Evolutionary conservation across 2,797 vertebrate genomes (phyloP).

Genomic region (Limosa lapponica): DNA sequence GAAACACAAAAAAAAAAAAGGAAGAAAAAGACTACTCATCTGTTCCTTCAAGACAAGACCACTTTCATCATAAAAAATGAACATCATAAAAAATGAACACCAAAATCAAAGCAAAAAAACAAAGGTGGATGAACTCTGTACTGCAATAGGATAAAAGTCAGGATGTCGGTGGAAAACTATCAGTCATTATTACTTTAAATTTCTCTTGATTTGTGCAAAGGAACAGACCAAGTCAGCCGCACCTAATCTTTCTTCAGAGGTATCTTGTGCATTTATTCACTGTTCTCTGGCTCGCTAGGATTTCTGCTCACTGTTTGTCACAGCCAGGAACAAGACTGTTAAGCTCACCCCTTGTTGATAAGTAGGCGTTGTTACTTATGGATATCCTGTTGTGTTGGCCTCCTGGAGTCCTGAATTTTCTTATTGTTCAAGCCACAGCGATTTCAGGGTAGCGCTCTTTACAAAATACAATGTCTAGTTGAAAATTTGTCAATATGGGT

Average conservation of each 20-base stretch:
- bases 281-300: constrained; percentile 49
- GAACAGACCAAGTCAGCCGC: background rate
- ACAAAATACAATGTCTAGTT: constrained; percentile 72
- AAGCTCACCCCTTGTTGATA: constrained; percentile 71
- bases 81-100: constrained; percentile 75
- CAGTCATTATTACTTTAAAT: constrained; percentile 72
- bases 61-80: constrained; percentile 78
- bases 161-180: constrained; percentile 64
- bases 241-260: constrained; percentile 44
- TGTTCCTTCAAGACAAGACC: constrained; percentile 69
- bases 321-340: constrained; percentile 68
- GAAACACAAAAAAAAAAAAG: background rate
- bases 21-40: constrained; percentile 57
- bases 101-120: constrained; percentile 73
- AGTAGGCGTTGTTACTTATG: constrained; percentile 75
- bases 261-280: constrained; percentile 59
- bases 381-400: constrained; percentile 76
- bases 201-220: constrained; percentile 63
- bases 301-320: constrained; percentile 74
- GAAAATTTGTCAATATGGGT: constrained; percentile 69
- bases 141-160: constrained; percentile 55
- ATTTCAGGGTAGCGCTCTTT: constrained; percentile 73
- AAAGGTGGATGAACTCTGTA: constrained; percentile 70
- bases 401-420: constrained; percentile 75
- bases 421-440: constrained; percentile 76